Evolutionary conservation across 92 coral and sea anemone species (phyloP), one percentile per base, ranked within the genome.

Genomic region (Actinostola sp.): DNA sequence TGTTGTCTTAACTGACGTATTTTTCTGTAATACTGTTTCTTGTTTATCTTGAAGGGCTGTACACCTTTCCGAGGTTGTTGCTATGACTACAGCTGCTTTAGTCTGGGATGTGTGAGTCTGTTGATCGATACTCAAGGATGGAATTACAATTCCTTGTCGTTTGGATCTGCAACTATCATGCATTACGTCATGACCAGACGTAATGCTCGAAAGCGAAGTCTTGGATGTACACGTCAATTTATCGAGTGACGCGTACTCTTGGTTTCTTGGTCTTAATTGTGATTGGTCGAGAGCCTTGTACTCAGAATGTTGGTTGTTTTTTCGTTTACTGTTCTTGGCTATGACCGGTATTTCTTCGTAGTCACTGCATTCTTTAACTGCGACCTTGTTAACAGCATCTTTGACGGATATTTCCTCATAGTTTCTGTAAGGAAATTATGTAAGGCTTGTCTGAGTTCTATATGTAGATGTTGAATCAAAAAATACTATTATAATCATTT

Each of bases 181-280:
- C 26, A 2, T 44, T 17, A 43, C 71, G 36, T 65, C 71, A 65
- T 49, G 27, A 26, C 71, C 71, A 33, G 71, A 65, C 38, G 71
- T 24, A 16, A 65, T 25, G 50, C 71, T 65, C 2, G 71, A 25
- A 35, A 65, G 54, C 32, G 71, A 65, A 17, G 71, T 39, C 19
- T 44, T 65, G 20, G 71, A 65, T 24, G 55, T 15, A 41, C 48
- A 65, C 3, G 71, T 65, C 1, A 36, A 30, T 41, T 32, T 41
- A 15, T 41, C 25, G 4, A 65, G 71, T 23, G 71, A 42, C 1
- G 71, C 71, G 71, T 65, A 65, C 32, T 65, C 34, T 41, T 49
- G 55, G n/a, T 65, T 46, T 25, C 32, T 30, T 44, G 71, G 35
- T 32, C 28, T 44, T 19, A 65, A 23, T 28, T 29, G 9, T 29